phyloP scores from a whole-genome alignment of 1,140 invertebrate genomes.

The Nasonia longicornis region DNA sequence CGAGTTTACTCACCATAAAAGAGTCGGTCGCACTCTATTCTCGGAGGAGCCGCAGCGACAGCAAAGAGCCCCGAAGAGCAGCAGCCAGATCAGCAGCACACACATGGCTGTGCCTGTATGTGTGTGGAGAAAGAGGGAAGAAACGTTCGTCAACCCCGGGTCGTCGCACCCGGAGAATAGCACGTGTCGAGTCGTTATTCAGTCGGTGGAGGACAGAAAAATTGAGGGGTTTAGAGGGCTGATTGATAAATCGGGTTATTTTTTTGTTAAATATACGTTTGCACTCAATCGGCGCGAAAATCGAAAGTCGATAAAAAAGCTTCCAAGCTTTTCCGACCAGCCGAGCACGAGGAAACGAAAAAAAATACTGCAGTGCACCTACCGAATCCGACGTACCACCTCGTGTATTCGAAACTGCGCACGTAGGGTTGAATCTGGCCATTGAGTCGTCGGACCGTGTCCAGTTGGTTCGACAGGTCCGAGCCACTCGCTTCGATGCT shows the following conservation, averaged over 20 bases:
- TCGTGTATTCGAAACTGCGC: constrained; percentile 59
- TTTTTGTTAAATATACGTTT: no score
- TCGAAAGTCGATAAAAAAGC: no score
- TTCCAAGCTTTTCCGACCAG: no score
- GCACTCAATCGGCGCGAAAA: no score
- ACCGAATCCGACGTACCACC: constrained; percentile 66
- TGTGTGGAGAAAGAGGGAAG: not conserved
- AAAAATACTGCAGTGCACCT: constrained; percentile 33
- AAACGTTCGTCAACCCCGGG: not conserved
- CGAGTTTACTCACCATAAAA: constrained; percentile 64
- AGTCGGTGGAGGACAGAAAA: no score
- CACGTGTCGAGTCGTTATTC: no score
- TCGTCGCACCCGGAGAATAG: no score
- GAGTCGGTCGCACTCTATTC: constrained; percentile 69
- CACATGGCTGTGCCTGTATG: constrained; percentile 62
- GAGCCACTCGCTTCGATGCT: constrained; percentile 60
- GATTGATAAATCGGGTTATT: no score
- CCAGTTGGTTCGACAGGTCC: constrained; percentile 62
- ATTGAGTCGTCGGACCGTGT: constrained; percentile 56
- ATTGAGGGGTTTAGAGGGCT: no score
- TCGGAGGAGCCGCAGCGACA: constrained; percentile 72
- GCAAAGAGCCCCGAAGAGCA: constrained; percentile 67
- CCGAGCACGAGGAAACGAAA: not conserved
- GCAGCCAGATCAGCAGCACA: constrained; percentile 66
- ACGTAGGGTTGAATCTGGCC: constrained; percentile 60